Conservation (phyloP, 1,140 invertebrate genomes). For the Solenopsis invicta region DNA sequence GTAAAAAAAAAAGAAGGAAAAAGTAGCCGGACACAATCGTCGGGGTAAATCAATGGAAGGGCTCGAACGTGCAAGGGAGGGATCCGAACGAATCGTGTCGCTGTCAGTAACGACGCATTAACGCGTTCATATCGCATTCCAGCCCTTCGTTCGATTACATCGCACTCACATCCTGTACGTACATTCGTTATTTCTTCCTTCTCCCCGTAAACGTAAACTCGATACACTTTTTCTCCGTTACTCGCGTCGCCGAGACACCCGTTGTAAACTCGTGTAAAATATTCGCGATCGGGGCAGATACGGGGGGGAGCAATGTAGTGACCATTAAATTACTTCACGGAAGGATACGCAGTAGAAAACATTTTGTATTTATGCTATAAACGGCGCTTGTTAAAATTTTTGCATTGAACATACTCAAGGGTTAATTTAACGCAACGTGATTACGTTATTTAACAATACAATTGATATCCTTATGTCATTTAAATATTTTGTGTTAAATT, state of each 20-base stretch:
- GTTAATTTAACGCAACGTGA: no score
- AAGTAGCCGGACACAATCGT: conserved; percentile 53
- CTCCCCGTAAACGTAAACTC: conserved; percentile 68
- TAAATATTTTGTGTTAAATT: no score
- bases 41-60: conserved; percentile 59
- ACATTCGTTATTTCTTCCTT: conserved; percentile 62
- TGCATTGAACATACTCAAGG: no score
- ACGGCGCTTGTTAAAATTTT: no score
- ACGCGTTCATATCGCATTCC: conserved; percentile 84
- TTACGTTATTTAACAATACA: no score
- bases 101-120: conserved; percentile 84
- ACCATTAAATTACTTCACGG: conserved; percentile 3
- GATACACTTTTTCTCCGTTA: conserved; percentile 46
- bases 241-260: conserved; percentile 15
- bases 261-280: conserved; percentile 47
- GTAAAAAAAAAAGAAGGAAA: conserved; percentile 63
- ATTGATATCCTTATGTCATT: no score
- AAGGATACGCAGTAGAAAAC: no score
- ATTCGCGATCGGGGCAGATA: conserved; percentile 2
- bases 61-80: conserved; percentile 61
- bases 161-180: conserved; percentile 31
- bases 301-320: neutral
- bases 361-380: no score
- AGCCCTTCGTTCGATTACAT: conserved; percentile 76
- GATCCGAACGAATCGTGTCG: conserved; percentile 81